These are phyloP conservation scores for Piscicola geometra DNA, from an alignment of 2,888 invertebrate species.

Conservation along the genomic window DNA sequence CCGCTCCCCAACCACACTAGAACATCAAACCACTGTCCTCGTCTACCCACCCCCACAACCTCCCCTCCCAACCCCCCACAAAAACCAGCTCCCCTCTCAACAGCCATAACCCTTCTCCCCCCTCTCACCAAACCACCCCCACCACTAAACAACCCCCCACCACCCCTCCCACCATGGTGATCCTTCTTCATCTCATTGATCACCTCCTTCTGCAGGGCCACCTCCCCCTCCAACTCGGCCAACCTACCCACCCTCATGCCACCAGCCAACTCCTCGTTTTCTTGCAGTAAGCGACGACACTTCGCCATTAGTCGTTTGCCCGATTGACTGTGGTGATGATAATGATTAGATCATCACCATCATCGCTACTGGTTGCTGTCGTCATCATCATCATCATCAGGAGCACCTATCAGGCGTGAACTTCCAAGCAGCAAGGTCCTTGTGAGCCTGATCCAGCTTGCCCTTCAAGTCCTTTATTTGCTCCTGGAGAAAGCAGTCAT, in stretches of 20 bases:
- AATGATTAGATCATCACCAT: constrained; percentile 1
- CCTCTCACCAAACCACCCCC: too few relatives aligned
- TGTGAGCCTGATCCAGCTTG: constrained; percentile 90
- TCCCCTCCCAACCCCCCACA: too few relatives aligned
- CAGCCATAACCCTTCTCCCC: too few relatives aligned
- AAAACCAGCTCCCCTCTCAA: too few relatives aligned
- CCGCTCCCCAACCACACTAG: background rate
- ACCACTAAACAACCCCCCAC: too few relatives aligned
- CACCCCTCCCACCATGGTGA: constrained; percentile 68
- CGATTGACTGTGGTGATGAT: constrained; percentile 68
- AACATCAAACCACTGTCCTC: too few relatives aligned
- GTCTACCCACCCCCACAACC: too few relatives aligned
- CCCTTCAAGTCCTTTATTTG: constrained; percentile 83
- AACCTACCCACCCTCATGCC: constrained; percentile 89
- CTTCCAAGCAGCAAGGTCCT: constrained; percentile 96
- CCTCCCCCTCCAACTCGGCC: constrained; percentile 89
- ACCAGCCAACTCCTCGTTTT: constrained; percentile 93
- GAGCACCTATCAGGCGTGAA: constrained; percentile 88
- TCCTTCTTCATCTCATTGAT: constrained; percentile 93
- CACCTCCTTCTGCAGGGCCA: constrained; percentile 88
- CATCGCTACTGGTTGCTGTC: background rate
- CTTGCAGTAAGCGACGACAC: constrained; percentile 86
- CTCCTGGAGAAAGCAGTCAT: background rate
- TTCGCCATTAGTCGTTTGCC: constrained; percentile 97
- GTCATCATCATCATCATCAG: too few relatives aligned